Percentiles rank a stretch among this genome's conserved stretches.
phyloP scores from a whole-genome alignment of 2,113 vertebrate genomes.

The Poeciliopsis prolifica region DNA sequence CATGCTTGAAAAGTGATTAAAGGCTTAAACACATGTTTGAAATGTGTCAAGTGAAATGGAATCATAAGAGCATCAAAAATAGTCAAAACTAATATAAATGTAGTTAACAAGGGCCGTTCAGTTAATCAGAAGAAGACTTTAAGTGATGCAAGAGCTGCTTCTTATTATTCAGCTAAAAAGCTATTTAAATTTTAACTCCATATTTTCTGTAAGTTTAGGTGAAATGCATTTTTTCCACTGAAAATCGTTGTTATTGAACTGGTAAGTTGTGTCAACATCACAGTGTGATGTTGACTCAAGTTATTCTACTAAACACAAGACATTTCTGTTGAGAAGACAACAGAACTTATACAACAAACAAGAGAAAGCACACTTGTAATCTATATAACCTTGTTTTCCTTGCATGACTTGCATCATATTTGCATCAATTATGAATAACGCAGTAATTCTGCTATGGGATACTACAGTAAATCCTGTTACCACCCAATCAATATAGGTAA shows the following conservation, averaged over 20 bases:
- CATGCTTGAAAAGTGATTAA: neutral
- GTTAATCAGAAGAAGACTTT: no score
- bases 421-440: neutral
- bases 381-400: neutral
- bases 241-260: neutral
- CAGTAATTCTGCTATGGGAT: neutral
- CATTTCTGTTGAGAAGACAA: neutral
- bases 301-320: neutral
- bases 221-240: neutral
- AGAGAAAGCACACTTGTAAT: neutral
- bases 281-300: neutral
- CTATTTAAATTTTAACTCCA: no score
- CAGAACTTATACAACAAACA: neutral
- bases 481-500: constrained; percentile 11
- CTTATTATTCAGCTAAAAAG: no score
- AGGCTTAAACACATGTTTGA: neutral
- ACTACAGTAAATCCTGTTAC: neutral
- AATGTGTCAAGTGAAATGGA: neutral
- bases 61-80: neutral
- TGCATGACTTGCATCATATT: no score
- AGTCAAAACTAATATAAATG: neutral
- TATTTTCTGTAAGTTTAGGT: neutral
- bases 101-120: no score
- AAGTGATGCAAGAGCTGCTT: no score
- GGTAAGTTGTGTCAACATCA: neutral